phyloP scores from a whole-genome alignment of 1,140 invertebrate genomes.

The Campoletis sonorensis region DNA sequence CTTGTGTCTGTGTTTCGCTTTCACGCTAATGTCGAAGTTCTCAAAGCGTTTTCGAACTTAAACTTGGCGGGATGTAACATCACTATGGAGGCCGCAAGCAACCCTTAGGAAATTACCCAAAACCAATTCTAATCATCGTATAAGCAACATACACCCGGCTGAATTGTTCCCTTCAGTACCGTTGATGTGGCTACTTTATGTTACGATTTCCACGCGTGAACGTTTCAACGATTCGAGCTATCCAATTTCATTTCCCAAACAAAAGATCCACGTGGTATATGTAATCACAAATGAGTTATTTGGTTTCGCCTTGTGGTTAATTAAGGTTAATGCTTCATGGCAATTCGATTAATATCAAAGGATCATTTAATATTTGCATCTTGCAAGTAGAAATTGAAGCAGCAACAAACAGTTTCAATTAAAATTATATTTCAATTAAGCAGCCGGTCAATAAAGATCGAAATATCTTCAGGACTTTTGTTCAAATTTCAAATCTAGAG shows the following conservation, averaged over 20 bases:
- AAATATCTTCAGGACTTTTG: no score
- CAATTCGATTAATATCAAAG: no score
- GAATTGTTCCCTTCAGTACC: neutral
- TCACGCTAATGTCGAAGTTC: slow-evolving; percentile 25
- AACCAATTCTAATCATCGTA: slow-evolving; percentile 14
- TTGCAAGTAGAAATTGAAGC: neutral
- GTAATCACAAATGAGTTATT: neutral
- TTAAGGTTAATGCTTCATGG: neutral
- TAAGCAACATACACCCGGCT: neutral
- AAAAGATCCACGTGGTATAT: neutral
- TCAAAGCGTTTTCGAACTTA: slow-evolving; percentile 23
- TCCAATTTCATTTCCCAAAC: neutral
- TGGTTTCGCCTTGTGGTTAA: neutral
- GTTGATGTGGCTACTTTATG: slow-evolving; percentile 1
- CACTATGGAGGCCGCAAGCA: neutral
- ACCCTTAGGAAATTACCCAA: neutral
- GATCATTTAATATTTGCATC: neutral
- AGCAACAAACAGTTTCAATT: no score
- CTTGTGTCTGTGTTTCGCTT: neutral
- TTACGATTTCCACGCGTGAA: neutral
- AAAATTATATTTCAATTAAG: no score
- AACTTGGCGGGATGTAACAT: neutral
- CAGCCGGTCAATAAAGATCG: no score
- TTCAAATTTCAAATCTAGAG: no score
- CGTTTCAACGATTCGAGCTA: neutral